These are phyloP conservation scores for Paralvinella palmiformis DNA, from an alignment of 1,140 invertebrate species.

Conservation along the genomic window DNA sequence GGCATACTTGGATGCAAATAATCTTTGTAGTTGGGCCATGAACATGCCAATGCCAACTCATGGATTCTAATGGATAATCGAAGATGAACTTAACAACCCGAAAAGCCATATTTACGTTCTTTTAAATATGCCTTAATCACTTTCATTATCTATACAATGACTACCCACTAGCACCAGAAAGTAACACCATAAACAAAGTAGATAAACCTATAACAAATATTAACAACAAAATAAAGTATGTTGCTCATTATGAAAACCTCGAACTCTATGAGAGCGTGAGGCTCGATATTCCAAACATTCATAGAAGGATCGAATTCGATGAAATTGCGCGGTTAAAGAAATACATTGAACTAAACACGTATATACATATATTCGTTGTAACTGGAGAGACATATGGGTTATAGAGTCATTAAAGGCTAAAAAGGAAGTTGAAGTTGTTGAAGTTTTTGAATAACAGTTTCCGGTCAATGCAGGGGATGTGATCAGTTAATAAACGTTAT, in stretches of 20 bases:
- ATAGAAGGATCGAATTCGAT: conserved; percentile 15
- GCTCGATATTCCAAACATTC: conserved; percentile 5
- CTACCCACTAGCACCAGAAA: conserved; percentile 7
- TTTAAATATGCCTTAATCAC: conserved; percentile 14
- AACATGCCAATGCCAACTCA: conserved; percentile 17
- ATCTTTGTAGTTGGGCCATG: conserved; percentile 33
- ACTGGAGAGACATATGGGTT: no score
- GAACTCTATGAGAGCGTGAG: conserved; percentile 15
- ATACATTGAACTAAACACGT: conserved; percentile 22
- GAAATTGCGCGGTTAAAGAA: conserved; percentile 18
- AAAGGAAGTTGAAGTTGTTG: no score
- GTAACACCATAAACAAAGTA: not conserved
- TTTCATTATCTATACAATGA: conserved; percentile 15
- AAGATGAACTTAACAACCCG: not conserved
- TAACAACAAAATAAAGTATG: conserved; percentile 20
- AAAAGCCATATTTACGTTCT: conserved; percentile 17
- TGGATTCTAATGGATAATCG: conserved; percentile 43
- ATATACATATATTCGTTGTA: no score
- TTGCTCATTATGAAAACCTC: conserved; percentile 20
- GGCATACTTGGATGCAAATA: conserved; percentile 32
- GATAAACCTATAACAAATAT: conserved; percentile 20
- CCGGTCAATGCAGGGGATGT: no score
- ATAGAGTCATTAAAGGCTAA: no score
- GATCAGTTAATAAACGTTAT: no score
- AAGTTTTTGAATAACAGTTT: no score